A percentile compares a stretch with the other conserved stretches of the same genome.
Conservation (phyloP, 2,113 vertebrate species). For the Carassius carassius region DNA sequence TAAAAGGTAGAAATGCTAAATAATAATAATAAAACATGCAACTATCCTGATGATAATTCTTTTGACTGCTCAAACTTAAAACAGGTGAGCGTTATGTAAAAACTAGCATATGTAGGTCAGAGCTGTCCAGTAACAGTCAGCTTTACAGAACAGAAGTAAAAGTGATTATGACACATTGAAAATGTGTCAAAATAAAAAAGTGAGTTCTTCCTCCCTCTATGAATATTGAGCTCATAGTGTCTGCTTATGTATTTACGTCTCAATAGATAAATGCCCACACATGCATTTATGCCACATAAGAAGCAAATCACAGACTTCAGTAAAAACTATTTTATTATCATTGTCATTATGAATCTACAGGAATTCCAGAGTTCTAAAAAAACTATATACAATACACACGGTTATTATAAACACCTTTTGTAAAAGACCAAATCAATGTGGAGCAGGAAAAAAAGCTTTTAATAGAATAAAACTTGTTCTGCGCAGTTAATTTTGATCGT, state of each 20-base stretch:
- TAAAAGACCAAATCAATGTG: not conserved
- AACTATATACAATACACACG: not conserved
- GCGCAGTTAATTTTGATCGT: not conserved
- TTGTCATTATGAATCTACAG: not conserved
- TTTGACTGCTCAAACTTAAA: not conserved
- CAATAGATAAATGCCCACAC: not conserved
- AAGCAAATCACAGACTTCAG: not conserved
- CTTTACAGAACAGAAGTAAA: not conserved
- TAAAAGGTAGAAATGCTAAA: too few species aligned
- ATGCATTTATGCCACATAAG: not conserved
- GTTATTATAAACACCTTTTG: not conserved
- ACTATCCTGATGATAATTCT: not conserved
- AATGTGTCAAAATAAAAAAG: not conserved
- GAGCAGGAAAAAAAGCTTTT: not conserved
- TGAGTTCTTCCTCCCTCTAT: not conserved
- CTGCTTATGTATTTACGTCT: not conserved
- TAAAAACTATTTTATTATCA: not conserved
- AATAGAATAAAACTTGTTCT: not conserved
- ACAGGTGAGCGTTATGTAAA: constrained; percentile 4
- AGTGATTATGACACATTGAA: not conserved
- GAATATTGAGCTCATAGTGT: not conserved
- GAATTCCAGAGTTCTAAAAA: not conserved
- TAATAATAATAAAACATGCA: not conserved
- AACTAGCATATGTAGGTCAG: constrained; percentile 14
- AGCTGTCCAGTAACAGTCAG: not conserved